A percentile compares a stretch with the other conserved stretches of the same genome.
These are phyloP conservation scores for Monopis laevigella DNA, from an alignment of 2,888 invertebrate genomes.

Conservation along the genomic window DNA sequence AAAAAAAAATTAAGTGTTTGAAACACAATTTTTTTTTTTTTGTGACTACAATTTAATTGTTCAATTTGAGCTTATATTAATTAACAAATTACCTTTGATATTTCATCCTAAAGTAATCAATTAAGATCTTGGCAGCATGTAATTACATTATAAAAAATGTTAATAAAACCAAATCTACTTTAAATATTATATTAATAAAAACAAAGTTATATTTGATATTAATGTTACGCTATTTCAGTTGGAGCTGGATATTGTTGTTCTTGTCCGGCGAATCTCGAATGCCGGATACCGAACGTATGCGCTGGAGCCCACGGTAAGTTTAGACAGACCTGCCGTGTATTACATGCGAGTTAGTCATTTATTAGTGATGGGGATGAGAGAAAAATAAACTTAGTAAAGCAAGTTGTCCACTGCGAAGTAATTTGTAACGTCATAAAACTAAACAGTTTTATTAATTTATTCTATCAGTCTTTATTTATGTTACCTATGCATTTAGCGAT, in stretches of 20 bases:
- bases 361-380: too few relatives aligned
- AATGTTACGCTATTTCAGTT: neutral
- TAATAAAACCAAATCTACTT: neutral
- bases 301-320: constrained; percentile 72
- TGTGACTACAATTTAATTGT: too few relatives aligned
- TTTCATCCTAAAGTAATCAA: neutral
- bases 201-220: neutral
- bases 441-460: too few relatives aligned
- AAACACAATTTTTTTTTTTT: too few relatives aligned
- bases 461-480: too few relatives aligned
- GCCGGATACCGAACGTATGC: constrained; percentile 81
- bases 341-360: constrained; percentile 5
- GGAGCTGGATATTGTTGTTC: constrained; percentile 45
- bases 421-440: too few relatives aligned
- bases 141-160: constrained; percentile 15
- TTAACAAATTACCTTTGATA: constrained; percentile 1
- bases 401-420: too few relatives aligned
- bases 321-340: constrained; percentile 50
- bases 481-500: too few relatives aligned
- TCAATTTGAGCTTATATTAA: too few relatives aligned
- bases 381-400: too few relatives aligned
- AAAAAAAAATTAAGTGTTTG: too few relatives aligned
- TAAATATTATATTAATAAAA: neutral
- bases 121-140: constrained; percentile 1
- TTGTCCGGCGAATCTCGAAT: constrained; percentile 74